These are phyloP conservation scores for Hydractinia echinata DNA, from an alignment of 30 jellyfish, hydroid and myxozoan genomes.

Conservation along the genomic window DNA sequence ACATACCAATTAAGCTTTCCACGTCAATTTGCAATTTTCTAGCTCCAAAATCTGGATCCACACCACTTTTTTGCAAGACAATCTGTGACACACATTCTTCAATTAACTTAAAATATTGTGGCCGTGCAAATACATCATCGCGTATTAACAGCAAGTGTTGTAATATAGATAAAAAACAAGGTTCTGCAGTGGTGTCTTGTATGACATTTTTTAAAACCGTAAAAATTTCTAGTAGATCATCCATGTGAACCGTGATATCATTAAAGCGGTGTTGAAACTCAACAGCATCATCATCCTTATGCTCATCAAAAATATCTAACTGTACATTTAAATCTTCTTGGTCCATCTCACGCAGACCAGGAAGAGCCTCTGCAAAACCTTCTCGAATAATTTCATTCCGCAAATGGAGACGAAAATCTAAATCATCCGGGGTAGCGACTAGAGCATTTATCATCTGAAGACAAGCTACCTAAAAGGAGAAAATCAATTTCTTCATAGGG, in stretches of 20 bases:
- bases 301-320: slow-evolving; percentile 91
- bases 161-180: slow-evolving; percentile 60
- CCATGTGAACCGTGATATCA: slow-evolving; percentile 83
- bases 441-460: slow-evolving; percentile 90
- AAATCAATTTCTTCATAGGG: not conserved
- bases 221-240: slow-evolving; percentile 74
- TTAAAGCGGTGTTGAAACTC: slow-evolving; percentile 90
- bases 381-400: slow-evolving; percentile 86
- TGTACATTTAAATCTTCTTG: slow-evolving; percentile 87
- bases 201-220: slow-evolving; percentile 54
- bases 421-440: slow-evolving; percentile 91
- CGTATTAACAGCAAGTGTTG: slow-evolving; percentile 87
- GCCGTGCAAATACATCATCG: slow-evolving; percentile 91
- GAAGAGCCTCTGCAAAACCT: slow-evolving; percentile 86
- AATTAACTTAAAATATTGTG: slow-evolving; percentile 76
- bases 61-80: slow-evolving; percentile 88
- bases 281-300: slow-evolving; percentile 80
- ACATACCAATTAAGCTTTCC: slow-evolving; percentile 72
- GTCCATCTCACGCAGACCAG: slow-evolving; percentile 89
- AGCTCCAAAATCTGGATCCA: slow-evolving; percentile 94
- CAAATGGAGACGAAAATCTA: slow-evolving; percentile 86
- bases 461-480: slow-evolving; percentile 74
- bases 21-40: slow-evolving; percentile 68
- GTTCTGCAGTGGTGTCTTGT: slow-evolving; percentile 82
- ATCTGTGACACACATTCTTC: slow-evolving; percentile 91